Evolutionary conservation across 2,797 vertebrate species (phyloP).

Genomic region (Peromyscus aztecus): DNA sequence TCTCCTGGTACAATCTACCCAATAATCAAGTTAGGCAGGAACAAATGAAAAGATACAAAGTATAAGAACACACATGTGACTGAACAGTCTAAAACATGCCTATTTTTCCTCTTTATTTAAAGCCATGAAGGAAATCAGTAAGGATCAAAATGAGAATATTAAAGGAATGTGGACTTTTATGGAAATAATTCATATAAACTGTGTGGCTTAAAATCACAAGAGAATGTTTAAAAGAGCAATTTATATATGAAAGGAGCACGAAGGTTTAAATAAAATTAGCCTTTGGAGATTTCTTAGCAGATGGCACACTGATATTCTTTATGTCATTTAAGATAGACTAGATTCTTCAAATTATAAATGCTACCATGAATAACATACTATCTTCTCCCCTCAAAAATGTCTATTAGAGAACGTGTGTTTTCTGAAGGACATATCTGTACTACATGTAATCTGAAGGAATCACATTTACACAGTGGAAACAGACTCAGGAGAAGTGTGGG

Average conservation of each 20-base stretch:
- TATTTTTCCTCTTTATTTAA: slow-evolving; percentile 33
- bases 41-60: neutral
- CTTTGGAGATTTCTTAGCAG: slow-evolving; percentile 65
- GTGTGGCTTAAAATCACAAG: neutral
- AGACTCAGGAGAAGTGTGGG: slow-evolving; percentile 47
- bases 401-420: slow-evolving; percentile 77
- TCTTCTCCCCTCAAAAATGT: slow-evolving; percentile 78
- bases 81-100: neutral
- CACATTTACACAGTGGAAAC: slow-evolving; percentile 48
- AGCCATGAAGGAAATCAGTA: slow-evolving; percentile 33
- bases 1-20: neutral
- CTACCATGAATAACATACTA: slow-evolving; percentile 72
- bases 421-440: slow-evolving; percentile 72
- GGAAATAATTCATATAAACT: slow-evolving; percentile 28
- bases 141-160: slow-evolving; percentile 32
- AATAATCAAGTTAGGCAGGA: slow-evolving; percentile 12
- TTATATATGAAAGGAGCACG: slow-evolving; percentile 63
- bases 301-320: slow-evolving; percentile 67
- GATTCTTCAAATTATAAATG: slow-evolving; percentile 78
- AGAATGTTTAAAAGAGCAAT: slow-evolving; percentile 54
- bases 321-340: slow-evolving; percentile 75
- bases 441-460: slow-evolving; percentile 71
- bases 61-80: neutral
- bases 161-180: neutral
- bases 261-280: slow-evolving; percentile 43